Percentiles rank a stretch among this genome's conserved stretches.
Conservation (phyloP, 2,797 vertebrate genomes). For the Sebastes hopkinsi region DNA sequence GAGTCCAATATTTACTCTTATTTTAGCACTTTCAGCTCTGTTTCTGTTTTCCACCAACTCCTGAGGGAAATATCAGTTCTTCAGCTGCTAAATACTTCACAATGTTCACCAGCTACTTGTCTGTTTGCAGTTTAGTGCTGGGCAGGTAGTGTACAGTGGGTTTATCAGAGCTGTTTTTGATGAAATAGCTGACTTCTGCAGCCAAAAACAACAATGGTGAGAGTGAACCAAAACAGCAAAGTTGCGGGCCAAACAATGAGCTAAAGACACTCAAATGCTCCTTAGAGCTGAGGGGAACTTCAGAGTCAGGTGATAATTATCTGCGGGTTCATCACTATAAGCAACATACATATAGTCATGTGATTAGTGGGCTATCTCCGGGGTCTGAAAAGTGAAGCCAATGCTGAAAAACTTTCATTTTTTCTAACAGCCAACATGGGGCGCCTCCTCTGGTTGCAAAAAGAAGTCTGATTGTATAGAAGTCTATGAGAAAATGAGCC, state of each 20-base stretch:
- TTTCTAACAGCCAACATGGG: too few species aligned
- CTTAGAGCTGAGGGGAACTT: neutral
- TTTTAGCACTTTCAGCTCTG: neutral
- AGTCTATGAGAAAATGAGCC: too few species aligned
- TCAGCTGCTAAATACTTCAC: neutral
- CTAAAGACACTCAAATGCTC: neutral
- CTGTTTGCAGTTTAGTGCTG: neutral
- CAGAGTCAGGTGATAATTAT: neutral
- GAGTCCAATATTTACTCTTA: neutral
- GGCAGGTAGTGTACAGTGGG: neutral
- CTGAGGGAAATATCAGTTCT: neutral
- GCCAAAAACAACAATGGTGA: neutral
- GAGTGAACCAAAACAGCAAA: neutral
- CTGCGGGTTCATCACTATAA: neutral
- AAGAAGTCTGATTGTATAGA: too few species aligned
- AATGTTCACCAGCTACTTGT: neutral
- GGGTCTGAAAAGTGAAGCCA: too few species aligned
- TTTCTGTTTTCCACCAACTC: conserved; percentile 1
- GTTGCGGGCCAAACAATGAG: neutral
- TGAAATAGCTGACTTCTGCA: neutral
- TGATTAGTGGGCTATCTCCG: too few species aligned
- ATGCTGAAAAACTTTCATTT: too few species aligned
- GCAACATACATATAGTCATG: neutral
- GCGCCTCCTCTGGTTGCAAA: too few species aligned
- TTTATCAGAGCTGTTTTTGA: neutral